Percentiles rank a stretch among this genome's conserved stretches.
Evolutionary conservation across 1,140 invertebrate genomes (phyloP).

Genomic region (Pseudoatta argentina): DNA sequence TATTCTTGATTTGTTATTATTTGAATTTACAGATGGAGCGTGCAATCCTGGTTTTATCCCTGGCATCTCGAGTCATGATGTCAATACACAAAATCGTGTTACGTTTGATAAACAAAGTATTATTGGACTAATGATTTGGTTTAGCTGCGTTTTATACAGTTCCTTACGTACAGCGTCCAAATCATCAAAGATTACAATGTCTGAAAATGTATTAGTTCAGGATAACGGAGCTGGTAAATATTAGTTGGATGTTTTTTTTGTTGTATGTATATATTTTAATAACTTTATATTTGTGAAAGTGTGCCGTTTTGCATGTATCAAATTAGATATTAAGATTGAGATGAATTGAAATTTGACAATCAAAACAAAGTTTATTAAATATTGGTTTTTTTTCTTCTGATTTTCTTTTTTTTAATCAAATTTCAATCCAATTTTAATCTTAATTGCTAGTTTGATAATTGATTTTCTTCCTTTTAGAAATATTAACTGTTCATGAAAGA

Average conservation of each 20-base stretch:
- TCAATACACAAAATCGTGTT: slow-evolving; percentile 73
- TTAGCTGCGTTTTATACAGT: slow-evolving; percentile 98
- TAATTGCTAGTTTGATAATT: too few relatives aligned
- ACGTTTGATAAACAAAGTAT: slow-evolving; percentile 95
- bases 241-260: slow-evolving; percentile 22
- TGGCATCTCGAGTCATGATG: slow-evolving; percentile 80
- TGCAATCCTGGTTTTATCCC: slow-evolving; percentile 92
- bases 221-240: slow-evolving; percentile 90
- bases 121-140: slow-evolving; percentile 97
- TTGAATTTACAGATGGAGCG: slow-evolving; percentile 87
- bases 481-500: slow-evolving; percentile 44
- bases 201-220: slow-evolving; percentile 91
- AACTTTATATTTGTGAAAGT: slow-evolving; percentile 2
- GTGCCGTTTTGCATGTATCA: neutral
- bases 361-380: too few relatives aligned
- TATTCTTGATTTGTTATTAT: slow-evolving; percentile 43
- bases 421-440: too few relatives aligned
- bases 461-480: neutral
- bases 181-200: slow-evolving; percentile 92
- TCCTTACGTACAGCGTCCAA: slow-evolving; percentile 94
- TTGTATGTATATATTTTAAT: neutral
- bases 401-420: too few relatives aligned
- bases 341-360: too few relatives aligned
- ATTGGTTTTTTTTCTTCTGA: too few relatives aligned
- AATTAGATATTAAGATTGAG: too few relatives aligned